Evolutionary conservation across 2,797 vertebrate genomes (phyloP).

Genomic region (Mionectes olivaceus): DNA sequence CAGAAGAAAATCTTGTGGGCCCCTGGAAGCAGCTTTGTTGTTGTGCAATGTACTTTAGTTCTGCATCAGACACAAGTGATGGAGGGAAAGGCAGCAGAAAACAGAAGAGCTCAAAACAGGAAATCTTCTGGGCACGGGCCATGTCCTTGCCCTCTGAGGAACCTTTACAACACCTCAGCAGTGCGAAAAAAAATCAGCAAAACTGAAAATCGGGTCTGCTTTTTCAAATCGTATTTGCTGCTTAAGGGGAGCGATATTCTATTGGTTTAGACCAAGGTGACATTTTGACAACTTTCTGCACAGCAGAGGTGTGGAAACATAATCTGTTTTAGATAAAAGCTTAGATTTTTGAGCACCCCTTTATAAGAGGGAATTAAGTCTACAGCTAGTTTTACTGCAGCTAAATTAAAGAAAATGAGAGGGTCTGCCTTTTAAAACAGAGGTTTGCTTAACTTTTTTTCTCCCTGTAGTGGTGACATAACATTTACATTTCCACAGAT

Average conservation of each 20-base stretch:
- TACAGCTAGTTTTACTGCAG: not conserved
- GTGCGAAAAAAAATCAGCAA: not conserved
- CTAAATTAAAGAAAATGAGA: not conserved
- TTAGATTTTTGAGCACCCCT: not conserved
- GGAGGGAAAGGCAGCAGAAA: not conserved
- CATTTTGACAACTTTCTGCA: not conserved
- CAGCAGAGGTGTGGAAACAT: not conserved
- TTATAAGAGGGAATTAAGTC: not conserved
- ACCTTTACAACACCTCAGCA: not conserved
- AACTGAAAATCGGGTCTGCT: not conserved
- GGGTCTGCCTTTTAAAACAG: not conserved
- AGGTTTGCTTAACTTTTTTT: not conserved
- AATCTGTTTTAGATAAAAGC: not conserved
- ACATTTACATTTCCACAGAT: constrained; percentile 26
- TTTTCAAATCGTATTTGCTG: not conserved
- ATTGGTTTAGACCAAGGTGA: not conserved
- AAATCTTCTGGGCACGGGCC: not conserved
- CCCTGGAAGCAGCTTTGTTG: not conserved
- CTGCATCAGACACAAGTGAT: not conserved
- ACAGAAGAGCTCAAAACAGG: not conserved
- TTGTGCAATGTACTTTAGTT: not conserved
- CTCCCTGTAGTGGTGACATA: not conserved
- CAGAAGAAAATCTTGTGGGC: not conserved
- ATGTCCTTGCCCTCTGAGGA: not conserved
- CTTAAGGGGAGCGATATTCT: not conserved